Percentiles rank a stretch among this genome's conserved stretches.
phyloP scores from a whole-genome alignment of 2,888 invertebrate species.

The Piscicola geometra region DNA sequence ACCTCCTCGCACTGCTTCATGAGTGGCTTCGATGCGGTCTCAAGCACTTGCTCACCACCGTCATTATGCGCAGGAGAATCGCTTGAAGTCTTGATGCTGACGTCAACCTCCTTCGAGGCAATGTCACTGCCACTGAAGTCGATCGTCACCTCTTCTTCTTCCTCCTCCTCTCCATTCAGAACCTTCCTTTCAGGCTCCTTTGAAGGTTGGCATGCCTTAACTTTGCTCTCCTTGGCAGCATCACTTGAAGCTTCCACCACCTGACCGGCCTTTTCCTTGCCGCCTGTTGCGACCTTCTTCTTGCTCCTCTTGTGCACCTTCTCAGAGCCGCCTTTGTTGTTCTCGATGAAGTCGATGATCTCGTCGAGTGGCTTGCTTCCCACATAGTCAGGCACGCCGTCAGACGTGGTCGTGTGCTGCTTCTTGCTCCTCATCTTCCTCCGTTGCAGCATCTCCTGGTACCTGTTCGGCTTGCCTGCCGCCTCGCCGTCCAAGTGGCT shows the following conservation, averaged over 20 bases:
- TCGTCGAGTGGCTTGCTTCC: constrained; percentile 20
- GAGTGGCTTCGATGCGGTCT: no score
- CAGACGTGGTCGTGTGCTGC: constrained; percentile 2
- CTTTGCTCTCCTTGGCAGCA: not conserved
- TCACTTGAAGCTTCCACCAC: not conserved
- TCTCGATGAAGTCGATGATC: constrained; percentile 31
- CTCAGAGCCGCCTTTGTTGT: not conserved
- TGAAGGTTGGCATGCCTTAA: not conserved
- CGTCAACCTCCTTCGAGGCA: no score
- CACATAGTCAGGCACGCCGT: constrained; percentile 25
- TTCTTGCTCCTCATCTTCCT: constrained; percentile 19
- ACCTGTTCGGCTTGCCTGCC: not conserved
- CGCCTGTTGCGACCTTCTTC: constrained; percentile 14
- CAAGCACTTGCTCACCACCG: no score
- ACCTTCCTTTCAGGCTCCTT: not conserved
- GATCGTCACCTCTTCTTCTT: not conserved
- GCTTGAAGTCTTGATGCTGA: no score
- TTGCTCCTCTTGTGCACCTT: constrained; percentile 9
- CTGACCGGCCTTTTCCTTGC: not conserved
- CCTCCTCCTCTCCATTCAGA: not conserved
- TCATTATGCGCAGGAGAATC: no score
- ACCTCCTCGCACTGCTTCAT: no score
- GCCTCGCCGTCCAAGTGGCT: constrained; percentile 1
- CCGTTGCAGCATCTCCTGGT: constrained; percentile 23
- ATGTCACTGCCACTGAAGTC: no score